A percentile compares a stretch with the other conserved stretches of the same genome.
Evolutionary conservation across 2,888 invertebrate genomes (phyloP).

Genomic region (Meliscaeva auricollis): DNA sequence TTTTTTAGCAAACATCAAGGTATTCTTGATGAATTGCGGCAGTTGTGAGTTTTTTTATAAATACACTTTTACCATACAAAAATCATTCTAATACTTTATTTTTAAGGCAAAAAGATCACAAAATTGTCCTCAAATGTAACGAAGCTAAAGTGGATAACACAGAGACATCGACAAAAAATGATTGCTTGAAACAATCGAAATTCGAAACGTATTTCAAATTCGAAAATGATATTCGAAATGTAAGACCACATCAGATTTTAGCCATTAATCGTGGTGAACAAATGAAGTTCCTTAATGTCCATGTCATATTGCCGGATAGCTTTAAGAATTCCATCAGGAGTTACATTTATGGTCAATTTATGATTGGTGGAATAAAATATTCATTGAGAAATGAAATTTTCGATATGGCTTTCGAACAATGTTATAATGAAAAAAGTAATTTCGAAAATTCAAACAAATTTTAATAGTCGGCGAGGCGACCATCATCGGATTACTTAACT

Average conservation of each 20-base stretch:
- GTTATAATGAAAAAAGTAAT: constrained; percentile 85
- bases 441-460: constrained; percentile 77
- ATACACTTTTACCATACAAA: neutral
- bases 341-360: constrained; percentile 84
- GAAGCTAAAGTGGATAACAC: constrained; percentile 81
- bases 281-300: constrained; percentile 90
- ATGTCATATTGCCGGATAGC: constrained; percentile 88
- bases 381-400: constrained; percentile 83
- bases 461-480: no score
- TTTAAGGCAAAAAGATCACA: constrained; percentile 86
- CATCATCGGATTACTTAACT: no score
- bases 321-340: constrained; percentile 86
- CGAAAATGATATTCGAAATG: constrained; percentile 86
- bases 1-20: constrained; percentile 91
- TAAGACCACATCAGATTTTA: constrained; percentile 94
- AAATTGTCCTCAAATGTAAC: constrained; percentile 86
- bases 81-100: neutral
- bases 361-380: constrained; percentile 82
- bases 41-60: constrained; percentile 86
- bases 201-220: constrained; percentile 92
- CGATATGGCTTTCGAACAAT: constrained; percentile 86
- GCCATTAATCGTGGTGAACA: constrained; percentile 96
- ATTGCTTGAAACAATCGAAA: constrained; percentile 84
- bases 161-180: constrained; percentile 77
- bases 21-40: constrained; percentile 88